Evolutionary conservation across 2,797 vertebrate species (phyloP), one percentile per base, ranked within the genome.

Genomic region (Salarias fasciatus): DNA sequence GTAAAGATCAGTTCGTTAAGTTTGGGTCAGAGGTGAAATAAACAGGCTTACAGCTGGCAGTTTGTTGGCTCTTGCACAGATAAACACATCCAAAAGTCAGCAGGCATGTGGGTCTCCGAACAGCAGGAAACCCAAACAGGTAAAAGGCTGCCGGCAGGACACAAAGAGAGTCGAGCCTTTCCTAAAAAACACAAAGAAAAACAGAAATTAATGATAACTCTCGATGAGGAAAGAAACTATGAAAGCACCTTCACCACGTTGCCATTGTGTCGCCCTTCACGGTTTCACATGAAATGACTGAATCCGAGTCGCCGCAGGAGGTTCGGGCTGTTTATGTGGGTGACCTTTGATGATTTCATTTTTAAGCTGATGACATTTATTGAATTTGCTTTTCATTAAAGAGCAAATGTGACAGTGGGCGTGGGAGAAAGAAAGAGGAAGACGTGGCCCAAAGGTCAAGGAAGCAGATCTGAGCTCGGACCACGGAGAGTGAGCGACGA

Each of bases 401-500:
- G 13, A 54, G 13, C 18, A 24, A 24, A 24, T 24, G 18, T 8
- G 59, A n/a, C 38, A 13, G 45, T 55, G 46, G 49, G 33, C 18
- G 46, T 4, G 7, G 41, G 53, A 4, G 48, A 7, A 38, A 5
- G 35, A 13, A 51, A 14, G 54, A 14, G 8, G 11, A 31, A 40
- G 37, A 46, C 52, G 6, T 13, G 9, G 9, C 15, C 30, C 33
- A 30, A 61, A 72, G 77, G 79, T 68, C 75, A 71, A 56, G 52
- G 95, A 72, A 92, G 94, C 2, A 96, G 92, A 86, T 95, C 91
- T 14, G 94, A 95, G 85, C 95, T 94, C 81, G 94, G 84, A 18
- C 91, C 87, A 29, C 91, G 89, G 48, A n/a, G 95, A 95, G 79
- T 94, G 94, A 73, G 62, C 5, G 49, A 42, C 36, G 37, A 62